Evolutionary conservation across 64 coral and sea anemone species (phyloP), one percentile per base, ranked within the genome.

Genomic region (Anthopleura sola): DNA sequence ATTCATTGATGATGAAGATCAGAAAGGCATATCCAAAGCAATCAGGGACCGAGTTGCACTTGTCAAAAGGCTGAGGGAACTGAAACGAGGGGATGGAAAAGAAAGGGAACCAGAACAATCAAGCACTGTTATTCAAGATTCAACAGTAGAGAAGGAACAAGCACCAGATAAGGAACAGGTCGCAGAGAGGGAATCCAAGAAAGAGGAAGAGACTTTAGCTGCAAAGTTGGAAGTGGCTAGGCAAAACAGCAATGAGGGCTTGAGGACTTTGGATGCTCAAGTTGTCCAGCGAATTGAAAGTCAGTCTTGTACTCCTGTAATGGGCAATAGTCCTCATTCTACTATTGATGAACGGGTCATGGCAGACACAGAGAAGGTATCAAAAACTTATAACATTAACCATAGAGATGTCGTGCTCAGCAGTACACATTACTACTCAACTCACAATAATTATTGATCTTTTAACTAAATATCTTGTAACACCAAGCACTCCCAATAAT

Each of bases 1-100:
- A 18, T 96, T 96, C 48, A 96, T 96, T 84, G 88, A 90, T 79
- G 94, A 96, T 55, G 94, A 96, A 36, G 94, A 96, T 37, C 90
- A 92, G 68, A 96, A 96, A 83, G 87, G 83, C 75, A 90, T 96
- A 16, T 78, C 94, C 49, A 96, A 96, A 68, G 89, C 78, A 18
- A 96, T 96, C 74, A 60, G 90, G 12, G 94, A 96, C 71, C 50
- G 94, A 16, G 81, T 96, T 50, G 86, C 88, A 37, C 84, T 81
- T 64, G 81, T 96, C 11, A 90, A 87, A 33, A 79, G 90, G 81
- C 68, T 64, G 74, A 38, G 90, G 51, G 90, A 92, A 24, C 19
- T 83, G 24, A 83, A 83, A 39, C 34, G 88, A 90, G 51, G 69
- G 47, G 21, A 90, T 46, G 33, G 74, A 78, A 85, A 83, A 76